phyloP scores from a whole-genome alignment of 2,797 vertebrate species.

The Microcaecilia unicolor region DNA sequence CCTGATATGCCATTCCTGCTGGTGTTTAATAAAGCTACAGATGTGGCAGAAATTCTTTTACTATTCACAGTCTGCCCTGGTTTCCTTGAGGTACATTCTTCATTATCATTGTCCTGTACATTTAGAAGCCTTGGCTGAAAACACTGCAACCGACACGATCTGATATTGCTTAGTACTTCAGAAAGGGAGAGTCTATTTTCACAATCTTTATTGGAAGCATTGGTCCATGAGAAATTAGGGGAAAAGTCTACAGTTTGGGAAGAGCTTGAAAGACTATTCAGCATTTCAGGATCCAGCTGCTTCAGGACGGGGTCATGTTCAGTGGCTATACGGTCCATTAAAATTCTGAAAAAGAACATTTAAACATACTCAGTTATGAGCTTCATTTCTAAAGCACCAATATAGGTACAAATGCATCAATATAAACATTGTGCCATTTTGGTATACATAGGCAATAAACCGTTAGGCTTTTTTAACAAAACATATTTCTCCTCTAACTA shows the following conservation, averaged over 20 bases:
- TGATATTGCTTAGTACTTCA: conserved; percentile 82
- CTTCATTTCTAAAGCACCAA: too few species aligned
- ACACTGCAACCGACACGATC: conserved; percentile 80
- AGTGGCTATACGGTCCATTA: conserved; percentile 78
- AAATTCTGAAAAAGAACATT: conserved; percentile 54
- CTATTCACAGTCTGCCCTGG: conserved; percentile 60
- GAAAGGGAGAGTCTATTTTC: conserved; percentile 71
- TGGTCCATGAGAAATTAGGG: conserved; percentile 65
- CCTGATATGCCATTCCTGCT: conserved; percentile 70
- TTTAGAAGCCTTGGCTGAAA: conserved; percentile 73
- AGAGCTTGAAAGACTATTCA: conserved; percentile 59
- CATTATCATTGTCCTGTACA: conserved; percentile 54
- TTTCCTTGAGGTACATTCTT: conserved; percentile 67
- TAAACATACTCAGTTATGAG: neutral
- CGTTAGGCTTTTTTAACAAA: too few species aligned
- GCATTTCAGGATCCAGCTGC: conserved; percentile 73
- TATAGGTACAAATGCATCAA: too few species aligned
- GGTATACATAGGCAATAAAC: too few species aligned
- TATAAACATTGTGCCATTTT: too few species aligned
- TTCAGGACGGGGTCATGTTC: conserved; percentile 65
- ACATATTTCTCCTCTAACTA: too few species aligned
- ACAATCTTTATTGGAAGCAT: conserved; percentile 70
- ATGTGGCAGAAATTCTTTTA: conserved; percentile 57
- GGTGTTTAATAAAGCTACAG: conserved; percentile 61
- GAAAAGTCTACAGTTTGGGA: conserved; percentile 59